Evolutionary conservation across 2,113 vertebrate genomes (phyloP), one percentile per base, ranked within the genome.

Genomic region (Syrmaticus mikado): DNA sequence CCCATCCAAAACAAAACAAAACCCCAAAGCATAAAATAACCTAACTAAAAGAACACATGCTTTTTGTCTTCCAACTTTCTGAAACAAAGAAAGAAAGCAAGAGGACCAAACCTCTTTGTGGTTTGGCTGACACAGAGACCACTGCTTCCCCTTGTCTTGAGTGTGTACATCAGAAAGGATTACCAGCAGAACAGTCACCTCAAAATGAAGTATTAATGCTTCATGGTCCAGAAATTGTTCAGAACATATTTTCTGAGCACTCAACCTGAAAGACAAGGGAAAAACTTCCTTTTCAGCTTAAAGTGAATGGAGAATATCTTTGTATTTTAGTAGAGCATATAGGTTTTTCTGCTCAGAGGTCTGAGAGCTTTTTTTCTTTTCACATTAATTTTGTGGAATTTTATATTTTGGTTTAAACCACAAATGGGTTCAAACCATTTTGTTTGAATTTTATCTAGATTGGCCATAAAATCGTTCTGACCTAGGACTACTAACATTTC

Each of bases 141-240:
- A 38, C 20, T 50, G 36, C 24, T 96, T 95, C 92, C 89, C 87
- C 81, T 96, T 92, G 67, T 91, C n/a, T 60, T 2, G 5, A 16
- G 20, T 62, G 61, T 79, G 66, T 85, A 48, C 7, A 3, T 57
- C 58, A 68, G 30, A 19, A 0, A 4, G 17, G 27, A 28, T 81
- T 78, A 88, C 34, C 45, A 79, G 45, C 45, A 76, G n/a, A 73
- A 40, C 6, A 75, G n/a, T 72, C 67, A 57, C 38, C 77, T 91
- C 77, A 84, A 55, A 86, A 28, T 45, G 60, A 92, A 71, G 17
- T 13, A 36, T 30, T n/a, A 60, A 13, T 73, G 6, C 18, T 66
- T 15, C 10, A 19, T 12, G 43, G 43, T 43, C 28, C 52, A 73
- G 25, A 64, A 13, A 3, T 61, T 71, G 10, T 38, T 89, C 70